Base-by-base conservation (phyloP, 2,113 vertebrate genomes). In the Tachuris rubrigastra region DNA sequence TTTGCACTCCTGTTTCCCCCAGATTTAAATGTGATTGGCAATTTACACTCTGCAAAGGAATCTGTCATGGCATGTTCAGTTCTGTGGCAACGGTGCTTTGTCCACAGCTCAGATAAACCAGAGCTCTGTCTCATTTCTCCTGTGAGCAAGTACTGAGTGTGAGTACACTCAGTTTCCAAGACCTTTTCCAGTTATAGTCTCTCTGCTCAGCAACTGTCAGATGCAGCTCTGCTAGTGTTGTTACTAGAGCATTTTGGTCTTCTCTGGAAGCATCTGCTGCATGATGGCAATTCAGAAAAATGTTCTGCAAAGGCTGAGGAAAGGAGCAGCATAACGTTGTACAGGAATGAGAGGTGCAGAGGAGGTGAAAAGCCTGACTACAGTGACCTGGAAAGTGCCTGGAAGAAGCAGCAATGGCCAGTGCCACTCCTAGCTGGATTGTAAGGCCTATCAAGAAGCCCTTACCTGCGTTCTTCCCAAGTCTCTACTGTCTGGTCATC, bases 401-500 rank as follows among this genome's bases (percentile, higher is more conserved):
- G 47, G 42, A 35, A 68, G 58, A 85, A 90, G 66, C 46, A 87
- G n/a, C 28, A 47, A 37, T 62, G 77, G 33, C 23, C 90, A 84
- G 39, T 0, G 2, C 21, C 35, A 24, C 49, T 17, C 39, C 39
- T 59, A 14, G 0, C 1, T 50, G 60, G 13, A 21, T 56, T 59
- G 27, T 52, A 18, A 12, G 44, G 50, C 79, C 46, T n/a, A 42
- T 47, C 39, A 81, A 81, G 83, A 75, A 86, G 27, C 21, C 44
- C 33, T 77, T 52, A 67, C 44, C 80, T 87, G 60, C 33, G 8
- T 89, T 78, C 8, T 8, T 1, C 50, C 50, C 0, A 1, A 24
- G 14, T 35, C 63, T 83, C 75, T 72, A 3, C 3, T 67, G 55
- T 31, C 73, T 33, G 7, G 13, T 93, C 76, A 74, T 73, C 55